These are phyloP conservation scores for Amyelois transitella DNA, from an alignment of 1,140 invertebrate genomes.

Conservation along the genomic window DNA sequence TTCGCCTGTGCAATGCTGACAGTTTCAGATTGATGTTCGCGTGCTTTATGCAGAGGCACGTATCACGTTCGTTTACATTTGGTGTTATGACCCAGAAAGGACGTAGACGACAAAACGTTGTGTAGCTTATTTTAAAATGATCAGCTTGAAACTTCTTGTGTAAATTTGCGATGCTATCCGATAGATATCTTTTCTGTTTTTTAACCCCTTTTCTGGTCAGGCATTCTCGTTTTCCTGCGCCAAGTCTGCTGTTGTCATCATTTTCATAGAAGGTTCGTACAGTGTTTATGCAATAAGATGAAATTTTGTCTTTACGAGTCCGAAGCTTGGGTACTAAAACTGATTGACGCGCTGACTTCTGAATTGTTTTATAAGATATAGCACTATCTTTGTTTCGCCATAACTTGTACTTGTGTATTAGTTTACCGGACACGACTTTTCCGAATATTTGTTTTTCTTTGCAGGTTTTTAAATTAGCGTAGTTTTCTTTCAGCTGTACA, in stretches of 20 bases:
- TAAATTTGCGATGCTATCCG: constrained; percentile 6
- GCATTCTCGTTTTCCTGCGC: constrained; percentile 13
- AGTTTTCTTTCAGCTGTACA: constrained; percentile 23
- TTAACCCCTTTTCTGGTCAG: constrained; percentile 10
- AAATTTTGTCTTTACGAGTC: background rate
- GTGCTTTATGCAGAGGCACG: background rate
- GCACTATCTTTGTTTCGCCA: constrained; percentile 7
- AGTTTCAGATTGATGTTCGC: constrained; percentile 6
- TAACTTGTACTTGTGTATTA: constrained; percentile 12
- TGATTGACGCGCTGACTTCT: background rate
- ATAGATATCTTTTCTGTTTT: constrained; percentile 19
- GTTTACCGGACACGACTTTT: constrained; percentile 12
- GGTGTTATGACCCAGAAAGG: constrained; percentile 14
- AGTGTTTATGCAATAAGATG: background rate
- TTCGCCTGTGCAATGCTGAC: background rate
- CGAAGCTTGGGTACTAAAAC: background rate
- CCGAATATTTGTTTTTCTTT: constrained; percentile 15
- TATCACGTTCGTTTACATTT: constrained; percentile 1
- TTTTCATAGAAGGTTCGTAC: constrained; percentile 17
- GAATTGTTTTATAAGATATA: background rate
- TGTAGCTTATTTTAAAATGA: constrained; percentile 4
- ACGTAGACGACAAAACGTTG: constrained; percentile 13
- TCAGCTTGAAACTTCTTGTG: constrained; percentile 1
- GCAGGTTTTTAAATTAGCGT: constrained; percentile 12
- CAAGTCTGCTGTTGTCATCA: constrained; percentile 10